Evolutionary conservation across 2,113 vertebrate species (phyloP).

Genomic region (Butorides virescens): DNA sequence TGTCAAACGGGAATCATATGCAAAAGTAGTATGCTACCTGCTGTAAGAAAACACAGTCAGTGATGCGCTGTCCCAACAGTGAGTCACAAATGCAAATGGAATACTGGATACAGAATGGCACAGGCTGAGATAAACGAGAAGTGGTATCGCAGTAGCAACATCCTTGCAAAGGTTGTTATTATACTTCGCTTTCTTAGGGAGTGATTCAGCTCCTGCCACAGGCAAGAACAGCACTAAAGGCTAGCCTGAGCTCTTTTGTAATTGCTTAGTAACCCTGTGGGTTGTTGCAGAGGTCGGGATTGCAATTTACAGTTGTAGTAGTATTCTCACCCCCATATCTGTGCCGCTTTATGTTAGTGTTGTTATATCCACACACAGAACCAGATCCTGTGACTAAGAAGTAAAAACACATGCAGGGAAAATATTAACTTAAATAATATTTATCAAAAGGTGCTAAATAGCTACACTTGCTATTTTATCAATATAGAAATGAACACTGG

Average conservation of each 20-base stretch:
- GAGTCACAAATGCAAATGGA: neutral
- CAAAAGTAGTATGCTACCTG: neutral
- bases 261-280: neutral
- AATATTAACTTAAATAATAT: neutral
- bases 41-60: neutral
- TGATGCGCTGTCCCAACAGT: neutral
- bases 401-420: neutral
- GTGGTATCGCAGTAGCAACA: neutral
- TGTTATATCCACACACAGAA: neutral
- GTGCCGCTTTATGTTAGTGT: neutral
- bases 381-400: neutral
- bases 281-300: neutral
- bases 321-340: fast-evolving
- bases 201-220: neutral
- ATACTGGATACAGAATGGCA: neutral
- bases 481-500: neutral
- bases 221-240: neutral
- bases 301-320: neutral
- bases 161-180: neutral
- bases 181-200: neutral
- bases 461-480: neutral
- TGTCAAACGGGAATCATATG: neutral
- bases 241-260: neutral
- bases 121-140: neutral
- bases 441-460: neutral